Evolutionary conservation across 2,797 vertebrate genomes (phyloP), one percentile per base, ranked within the genome.

Genomic region (Balearica regulorum): DNA sequence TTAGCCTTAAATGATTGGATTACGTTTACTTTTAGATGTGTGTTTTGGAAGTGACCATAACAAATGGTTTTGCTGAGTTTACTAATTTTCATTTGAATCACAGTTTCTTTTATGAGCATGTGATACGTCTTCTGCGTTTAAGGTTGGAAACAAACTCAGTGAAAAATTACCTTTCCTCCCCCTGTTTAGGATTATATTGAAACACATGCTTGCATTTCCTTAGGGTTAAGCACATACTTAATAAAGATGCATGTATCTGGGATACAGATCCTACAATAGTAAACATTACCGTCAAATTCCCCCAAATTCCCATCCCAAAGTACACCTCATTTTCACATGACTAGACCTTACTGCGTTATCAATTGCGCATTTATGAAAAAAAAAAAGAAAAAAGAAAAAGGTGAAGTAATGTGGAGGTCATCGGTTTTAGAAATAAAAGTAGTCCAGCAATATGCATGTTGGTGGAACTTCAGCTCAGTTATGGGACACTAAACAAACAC

Each of bases 401-500:
- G 19, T 65, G 35, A 79, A 70, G 33, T 33, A 70, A 41, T 5
- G 28, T 65, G 58, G 15, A 93, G 46, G 28, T 79, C 54, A n/a
- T 78, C 55, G 68, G 29, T 61, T 87, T 75, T 57, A 83, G 68
- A 91, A 87, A 65, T 58, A 89, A 62, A 94, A 94, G 46, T 37
- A 57, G 31, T 49, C 39, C 22, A 54, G 76, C 29, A 84, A 61
- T 61, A 70, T 26, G 75, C 7, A 7, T 17, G 26, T 60, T 65
- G 24, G 25, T 84, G 46, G 55, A 90, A 83, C 44, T 54, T 89
- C 73, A 61, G 26, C 35, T 89, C 46, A 13, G 19, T 65, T 85
- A 64, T 44, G 33, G n/a, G n/a, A 85, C 28, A 69, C 57, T 80
- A 93, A 94, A 71, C 41, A 89, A 95, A 89, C 72, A 94, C 93